Percentiles rank a stretch among this genome's conserved stretches.
Conservation (phyloP, 92 coral and sea anemone genomes). For the Porites divaricata region DNA sequence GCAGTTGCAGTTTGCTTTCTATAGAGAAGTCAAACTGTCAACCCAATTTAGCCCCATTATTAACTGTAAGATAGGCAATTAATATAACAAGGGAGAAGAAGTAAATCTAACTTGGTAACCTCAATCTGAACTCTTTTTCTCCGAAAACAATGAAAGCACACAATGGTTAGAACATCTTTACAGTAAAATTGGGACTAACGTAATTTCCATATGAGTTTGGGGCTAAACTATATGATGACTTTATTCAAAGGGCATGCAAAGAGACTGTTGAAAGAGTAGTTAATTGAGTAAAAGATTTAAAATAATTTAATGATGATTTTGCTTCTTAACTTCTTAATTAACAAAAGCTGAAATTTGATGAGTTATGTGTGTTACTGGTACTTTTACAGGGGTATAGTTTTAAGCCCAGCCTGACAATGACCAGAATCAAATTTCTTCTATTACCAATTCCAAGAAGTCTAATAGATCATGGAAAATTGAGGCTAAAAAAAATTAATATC, state of each 20-base stretch:
- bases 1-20: constrained; percentile 11
- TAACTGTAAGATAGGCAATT: neutral
- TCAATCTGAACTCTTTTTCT: too few species aligned
- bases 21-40: neutral
- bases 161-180: too few species aligned
- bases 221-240: constrained; percentile 42
- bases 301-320: neutral
- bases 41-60: constrained; percentile 6
- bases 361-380: too few species aligned
- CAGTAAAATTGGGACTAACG: too few species aligned
- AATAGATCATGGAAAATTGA: too few species aligned
- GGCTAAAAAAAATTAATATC: too few species aligned
- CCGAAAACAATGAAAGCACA: too few species aligned
- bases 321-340: neutral
- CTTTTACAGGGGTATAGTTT: neutral
- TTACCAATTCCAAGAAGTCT: too few species aligned
- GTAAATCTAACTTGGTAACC: neutral
- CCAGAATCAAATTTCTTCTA: too few species aligned
- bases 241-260: constrained; percentile 10
- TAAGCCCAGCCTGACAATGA: too few species aligned
- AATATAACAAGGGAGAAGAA: neutral
- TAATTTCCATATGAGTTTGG: neutral
- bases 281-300: neutral
- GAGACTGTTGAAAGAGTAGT: neutral
- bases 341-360: neutral